These are phyloP conservation scores for Trialeurodes vaporariorum DNA, from an alignment of 1,140 invertebrate species.

Conservation along the genomic window DNA sequence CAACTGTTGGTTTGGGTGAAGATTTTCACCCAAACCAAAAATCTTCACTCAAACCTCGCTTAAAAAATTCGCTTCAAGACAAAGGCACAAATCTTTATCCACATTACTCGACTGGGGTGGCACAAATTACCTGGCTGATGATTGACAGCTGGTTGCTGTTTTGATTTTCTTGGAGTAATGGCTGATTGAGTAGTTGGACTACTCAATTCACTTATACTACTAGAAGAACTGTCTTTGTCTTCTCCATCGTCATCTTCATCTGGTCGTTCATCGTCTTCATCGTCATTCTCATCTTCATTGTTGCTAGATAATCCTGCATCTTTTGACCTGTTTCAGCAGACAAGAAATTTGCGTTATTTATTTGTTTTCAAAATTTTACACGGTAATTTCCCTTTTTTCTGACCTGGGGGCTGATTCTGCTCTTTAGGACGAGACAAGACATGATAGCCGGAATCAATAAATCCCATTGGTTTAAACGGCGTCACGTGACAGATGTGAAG, in stretches of 20 bases:
- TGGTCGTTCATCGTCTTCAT: background rate
- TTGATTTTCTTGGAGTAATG: background rate
- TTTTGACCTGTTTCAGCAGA: constrained; percentile 11
- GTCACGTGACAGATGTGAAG: too few species aligned
- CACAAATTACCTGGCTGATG: background rate
- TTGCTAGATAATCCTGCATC: constrained; percentile 24
- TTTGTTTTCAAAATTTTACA: background rate
- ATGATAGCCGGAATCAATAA: too few species aligned
- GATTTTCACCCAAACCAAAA: too few species aligned
- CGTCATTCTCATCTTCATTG: constrained; percentile 18
- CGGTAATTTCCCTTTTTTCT: background rate
- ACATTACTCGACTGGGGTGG: too few species aligned
- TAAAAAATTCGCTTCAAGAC: too few species aligned
- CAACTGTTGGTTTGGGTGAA: too few species aligned
- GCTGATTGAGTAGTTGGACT: constrained; percentile 20
- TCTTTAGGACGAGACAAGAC: too few species aligned
- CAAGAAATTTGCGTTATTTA: background rate
- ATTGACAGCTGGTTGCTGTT: background rate
- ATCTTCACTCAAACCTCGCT: too few species aligned
- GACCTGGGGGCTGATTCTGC: background rate
- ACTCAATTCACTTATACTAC: constrained; percentile 21
- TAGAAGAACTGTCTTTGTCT: constrained; percentile 8
- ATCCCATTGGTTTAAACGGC: too few species aligned
- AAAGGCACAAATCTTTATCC: too few species aligned
- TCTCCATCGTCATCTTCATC: constrained; percentile 20